Conservation (phyloP, 1,140 invertebrate genomes). For the Papilio machaon region DNA sequence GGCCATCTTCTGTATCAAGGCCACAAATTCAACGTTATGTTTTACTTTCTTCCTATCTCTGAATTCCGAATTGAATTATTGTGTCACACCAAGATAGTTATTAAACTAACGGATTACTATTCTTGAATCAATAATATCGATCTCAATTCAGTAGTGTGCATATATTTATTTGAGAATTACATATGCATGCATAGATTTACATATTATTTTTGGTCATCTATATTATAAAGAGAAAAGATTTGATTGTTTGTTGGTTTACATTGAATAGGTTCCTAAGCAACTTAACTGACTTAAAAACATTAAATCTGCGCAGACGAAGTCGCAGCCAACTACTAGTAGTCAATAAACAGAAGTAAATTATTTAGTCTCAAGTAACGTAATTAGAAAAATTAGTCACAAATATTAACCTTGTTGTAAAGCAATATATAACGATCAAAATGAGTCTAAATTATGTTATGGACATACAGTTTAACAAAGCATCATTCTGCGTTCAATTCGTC, state of each 20-base stretch:
- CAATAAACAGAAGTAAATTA: background rate
- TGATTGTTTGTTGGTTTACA: too few relatives aligned
- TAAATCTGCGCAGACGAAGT: too few relatives aligned
- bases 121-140: background rate
- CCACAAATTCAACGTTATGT: too few relatives aligned
- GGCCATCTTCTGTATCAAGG: too few relatives aligned
- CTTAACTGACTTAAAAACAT: too few relatives aligned
- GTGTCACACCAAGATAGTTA: background rate
- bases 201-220: background rate
- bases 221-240: too few relatives aligned
- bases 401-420: background rate
- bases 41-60: background rate
- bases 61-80: background rate
- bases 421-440: conserved; percentile 1
- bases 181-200: background rate
- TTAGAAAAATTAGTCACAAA: background rate
- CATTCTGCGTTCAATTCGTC: conserved; percentile 53
- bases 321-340: background rate
- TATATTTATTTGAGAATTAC: background rate
- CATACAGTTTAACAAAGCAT: conserved; percentile 46
- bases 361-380: background rate
- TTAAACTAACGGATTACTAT: background rate
- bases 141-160: background rate
- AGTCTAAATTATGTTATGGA: background rate
- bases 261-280: too few relatives aligned